A percentile compares a stretch with the other conserved stretches of the same genome.
Conservation (phyloP, 1,140 invertebrate genomes). For the Eriosoma lanigerum region DNA sequence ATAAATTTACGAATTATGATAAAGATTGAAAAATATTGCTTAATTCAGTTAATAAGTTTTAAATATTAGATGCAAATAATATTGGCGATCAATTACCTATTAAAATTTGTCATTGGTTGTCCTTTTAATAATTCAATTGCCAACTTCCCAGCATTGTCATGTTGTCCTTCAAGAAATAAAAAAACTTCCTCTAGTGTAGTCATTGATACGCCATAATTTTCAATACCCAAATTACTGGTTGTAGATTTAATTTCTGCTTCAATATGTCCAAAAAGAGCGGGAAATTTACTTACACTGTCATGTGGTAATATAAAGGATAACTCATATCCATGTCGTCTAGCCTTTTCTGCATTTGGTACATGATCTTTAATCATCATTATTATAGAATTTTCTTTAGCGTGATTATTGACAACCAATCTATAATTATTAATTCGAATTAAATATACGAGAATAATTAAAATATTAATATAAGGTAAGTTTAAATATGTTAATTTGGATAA, state of each 20-base stretch:
- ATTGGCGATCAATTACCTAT: not conserved
- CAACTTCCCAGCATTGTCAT: slow-evolving; percentile 64
- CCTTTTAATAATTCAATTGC: slow-evolving; percentile 53
- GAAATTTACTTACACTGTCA: slow-evolving; percentile 72
- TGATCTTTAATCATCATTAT: slow-evolving; percentile 67
- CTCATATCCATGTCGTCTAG: slow-evolving; percentile 71
- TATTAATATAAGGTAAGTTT: no score
- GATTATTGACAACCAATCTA: slow-evolving; percentile 63
- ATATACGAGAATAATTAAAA: no score
- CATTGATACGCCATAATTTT: slow-evolving; percentile 89
- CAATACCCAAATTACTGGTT: slow-evolving; percentile 69
- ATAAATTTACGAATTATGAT: no score
- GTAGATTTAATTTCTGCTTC: slow-evolving; percentile 72
- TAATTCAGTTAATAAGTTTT: no score
- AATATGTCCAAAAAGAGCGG: slow-evolving; percentile 71
- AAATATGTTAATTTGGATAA: no score
- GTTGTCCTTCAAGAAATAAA: slow-evolving; percentile 68
- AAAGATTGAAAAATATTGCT: no score
- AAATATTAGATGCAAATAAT: no score
- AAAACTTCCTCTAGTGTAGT: slow-evolving; percentile 90
- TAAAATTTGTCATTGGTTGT: not conserved
- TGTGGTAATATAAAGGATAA: slow-evolving; percentile 76
- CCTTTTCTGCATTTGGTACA: slow-evolving; percentile 70
- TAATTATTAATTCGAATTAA: not conserved
- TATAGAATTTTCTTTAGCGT: slow-evolving; percentile 65